These are phyloP conservation scores for Clarias fuscus DNA, from an alignment of 2,797 vertebrate species.

Conservation along the genomic window DNA sequence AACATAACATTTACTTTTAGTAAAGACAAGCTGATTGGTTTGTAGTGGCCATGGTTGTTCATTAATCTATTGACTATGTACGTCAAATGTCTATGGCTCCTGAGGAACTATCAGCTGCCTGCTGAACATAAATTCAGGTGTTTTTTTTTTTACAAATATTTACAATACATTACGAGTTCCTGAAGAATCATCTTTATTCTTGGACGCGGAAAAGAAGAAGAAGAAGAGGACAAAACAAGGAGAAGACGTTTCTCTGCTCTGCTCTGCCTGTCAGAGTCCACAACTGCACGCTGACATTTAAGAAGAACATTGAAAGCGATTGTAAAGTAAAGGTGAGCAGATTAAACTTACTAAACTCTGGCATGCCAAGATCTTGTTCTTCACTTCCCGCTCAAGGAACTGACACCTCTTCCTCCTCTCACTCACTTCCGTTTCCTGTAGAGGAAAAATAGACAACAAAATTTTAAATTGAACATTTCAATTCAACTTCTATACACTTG, in stretches of 20 bases:
- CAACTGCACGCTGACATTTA: neutral
- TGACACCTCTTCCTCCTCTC: conserved; percentile 49
- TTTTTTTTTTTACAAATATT: neutral
- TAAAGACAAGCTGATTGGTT: neutral
- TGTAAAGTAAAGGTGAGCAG: neutral
- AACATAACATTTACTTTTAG: neutral
- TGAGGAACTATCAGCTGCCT: too few species aligned
- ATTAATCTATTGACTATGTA: neutral
- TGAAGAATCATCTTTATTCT: neutral
- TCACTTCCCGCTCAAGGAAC: conserved; percentile 52
- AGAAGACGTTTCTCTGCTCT: neutral
- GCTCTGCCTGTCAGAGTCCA: neutral
- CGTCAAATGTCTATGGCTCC: neutral
- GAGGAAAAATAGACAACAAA: neutral
- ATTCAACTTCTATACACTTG: neutral
- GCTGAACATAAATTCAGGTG: neutral
- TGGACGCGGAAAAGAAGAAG: neutral
- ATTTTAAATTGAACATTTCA: neutral
- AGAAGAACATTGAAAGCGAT: neutral
- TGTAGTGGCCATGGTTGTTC: neutral
- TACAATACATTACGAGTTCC: neutral
- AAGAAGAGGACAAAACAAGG: neutral
- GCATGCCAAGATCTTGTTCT: conserved; percentile 53
- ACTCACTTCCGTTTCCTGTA: conserved; percentile 55
- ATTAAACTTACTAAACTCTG: conserved; percentile 51